Conservation (phyloP, 2,888 invertebrate species). For the Clivina fossor region DNA sequence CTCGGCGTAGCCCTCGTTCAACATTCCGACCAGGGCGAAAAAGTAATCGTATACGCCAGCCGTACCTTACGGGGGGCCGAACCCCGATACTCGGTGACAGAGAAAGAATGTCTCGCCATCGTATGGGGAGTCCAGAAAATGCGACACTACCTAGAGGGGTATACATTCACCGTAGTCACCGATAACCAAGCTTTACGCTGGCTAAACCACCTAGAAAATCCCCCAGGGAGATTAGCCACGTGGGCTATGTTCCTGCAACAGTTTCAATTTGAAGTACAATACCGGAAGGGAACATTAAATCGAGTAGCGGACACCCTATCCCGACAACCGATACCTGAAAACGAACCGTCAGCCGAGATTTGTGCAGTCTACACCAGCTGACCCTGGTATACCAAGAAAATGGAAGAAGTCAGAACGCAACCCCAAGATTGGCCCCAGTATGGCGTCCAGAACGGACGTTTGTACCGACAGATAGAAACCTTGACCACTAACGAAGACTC, state of each 20-base stretch:
- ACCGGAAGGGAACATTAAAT: conserved; percentile 2
- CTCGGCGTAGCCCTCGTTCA: too few relatives aligned
- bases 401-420: neutral
- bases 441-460: neutral
- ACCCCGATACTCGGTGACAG: too few relatives aligned
- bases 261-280: conserved; percentile 1
- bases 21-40: conserved; percentile 3
- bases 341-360: neutral
- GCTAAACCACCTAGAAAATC: conserved; percentile 11
- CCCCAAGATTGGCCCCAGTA: neutral
- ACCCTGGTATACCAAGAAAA: neutral
- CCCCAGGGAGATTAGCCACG: conserved; percentile 16
- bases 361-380: neutral
- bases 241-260: conserved; percentile 7
- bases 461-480: neutral
- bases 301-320: neutral
- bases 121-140: too few relatives aligned
- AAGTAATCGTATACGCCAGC: conserved; percentile 31
- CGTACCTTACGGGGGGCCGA: too few relatives aligned
- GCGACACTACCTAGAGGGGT: conserved; percentile 32
- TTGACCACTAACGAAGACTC: neutral
- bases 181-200: conserved; percentile 40
- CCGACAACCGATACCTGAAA: neutral
- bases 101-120: too few relatives aligned
- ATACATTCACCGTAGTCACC: conserved; percentile 34